Evolutionary conservation across 2,113 vertebrate genomes (phyloP).

Genomic region (Tetrax tetrax): DNA sequence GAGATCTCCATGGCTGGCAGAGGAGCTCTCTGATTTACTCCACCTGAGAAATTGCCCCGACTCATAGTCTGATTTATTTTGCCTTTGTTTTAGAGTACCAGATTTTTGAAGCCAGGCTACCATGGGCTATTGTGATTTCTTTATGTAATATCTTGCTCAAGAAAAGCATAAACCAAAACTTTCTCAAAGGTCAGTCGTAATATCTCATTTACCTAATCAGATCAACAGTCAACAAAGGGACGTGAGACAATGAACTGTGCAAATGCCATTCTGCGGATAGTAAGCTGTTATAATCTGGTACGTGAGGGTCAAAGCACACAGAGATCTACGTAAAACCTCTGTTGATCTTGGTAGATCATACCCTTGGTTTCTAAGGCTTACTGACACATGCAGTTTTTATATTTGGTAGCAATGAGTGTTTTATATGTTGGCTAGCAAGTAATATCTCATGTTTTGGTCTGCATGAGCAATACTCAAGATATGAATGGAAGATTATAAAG

Average conservation of each 20-base stretch:
- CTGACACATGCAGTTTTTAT: background rate
- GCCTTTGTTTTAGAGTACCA: background rate
- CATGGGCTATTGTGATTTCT: background rate
- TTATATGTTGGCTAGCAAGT: background rate
- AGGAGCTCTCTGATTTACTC: background rate
- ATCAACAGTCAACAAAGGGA: background rate
- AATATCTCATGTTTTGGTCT: background rate
- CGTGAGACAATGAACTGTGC: background rate
- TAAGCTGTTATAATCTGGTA: background rate
- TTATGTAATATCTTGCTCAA: background rate
- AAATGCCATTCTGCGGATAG: background rate
- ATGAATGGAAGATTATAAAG: background rate
- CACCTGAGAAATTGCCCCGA: background rate
- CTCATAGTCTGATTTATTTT: background rate
- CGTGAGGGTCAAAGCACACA: background rate
- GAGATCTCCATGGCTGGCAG: background rate
- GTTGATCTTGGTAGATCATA: background rate
- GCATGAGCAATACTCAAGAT: background rate
- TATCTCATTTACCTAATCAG: slow-evolving; percentile 27
- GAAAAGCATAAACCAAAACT: background rate
- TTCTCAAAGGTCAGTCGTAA: background rate
- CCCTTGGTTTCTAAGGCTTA: background rate
- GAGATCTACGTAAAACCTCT: background rate
- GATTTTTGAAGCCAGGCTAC: background rate
- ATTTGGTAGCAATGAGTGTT: background rate